Conservation (phyloP, 1,140 invertebrate species). For the Drosophila kepulauana region DNA sequence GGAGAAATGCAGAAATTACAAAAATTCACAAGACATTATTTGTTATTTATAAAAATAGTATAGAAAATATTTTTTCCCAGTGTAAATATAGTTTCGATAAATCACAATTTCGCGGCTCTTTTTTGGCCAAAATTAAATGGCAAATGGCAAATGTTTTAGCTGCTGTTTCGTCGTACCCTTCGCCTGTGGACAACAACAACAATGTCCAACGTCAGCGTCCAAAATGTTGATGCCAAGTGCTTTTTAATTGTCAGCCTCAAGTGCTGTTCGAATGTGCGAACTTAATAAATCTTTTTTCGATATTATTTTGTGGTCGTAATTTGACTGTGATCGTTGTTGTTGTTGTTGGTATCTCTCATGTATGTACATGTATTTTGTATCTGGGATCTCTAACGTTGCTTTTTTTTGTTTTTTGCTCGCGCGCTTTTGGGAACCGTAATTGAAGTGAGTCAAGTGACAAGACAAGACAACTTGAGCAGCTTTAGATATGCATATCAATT, state of each 20-base stretch:
- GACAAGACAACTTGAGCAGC: conserved; percentile 57
- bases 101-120: neutral
- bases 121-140: conserved; percentile 46
- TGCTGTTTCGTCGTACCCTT: neutral
- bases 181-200: too few relatives aligned
- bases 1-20: too few relatives aligned
- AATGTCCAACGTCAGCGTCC: conserved; percentile 7
- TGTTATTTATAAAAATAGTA: too few relatives aligned
- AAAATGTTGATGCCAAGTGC: conserved; percentile 60
- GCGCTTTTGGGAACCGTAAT: conserved; percentile 25
- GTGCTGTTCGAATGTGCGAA: conserved; percentile 80
- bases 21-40: too few relatives aligned
- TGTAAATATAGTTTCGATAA: too few relatives aligned
- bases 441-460: conserved; percentile 51
- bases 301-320: conserved; percentile 40
- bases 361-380: neutral
- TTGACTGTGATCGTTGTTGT: conserved; percentile 2
- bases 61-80: too few relatives aligned
- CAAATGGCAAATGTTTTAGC: conserved; percentile 10
- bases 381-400: conserved; percentile 9
- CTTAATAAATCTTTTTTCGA: conserved; percentile 73
- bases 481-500: conserved; percentile 56
- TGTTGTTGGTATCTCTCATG: conserved; percentile 5
- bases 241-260: conserved; percentile 82
- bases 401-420: neutral